These are phyloP conservation scores for Epinephelus cyanopodus DNA, from an alignment of 2,113 vertebrate genomes.

Conservation along the genomic window DNA sequence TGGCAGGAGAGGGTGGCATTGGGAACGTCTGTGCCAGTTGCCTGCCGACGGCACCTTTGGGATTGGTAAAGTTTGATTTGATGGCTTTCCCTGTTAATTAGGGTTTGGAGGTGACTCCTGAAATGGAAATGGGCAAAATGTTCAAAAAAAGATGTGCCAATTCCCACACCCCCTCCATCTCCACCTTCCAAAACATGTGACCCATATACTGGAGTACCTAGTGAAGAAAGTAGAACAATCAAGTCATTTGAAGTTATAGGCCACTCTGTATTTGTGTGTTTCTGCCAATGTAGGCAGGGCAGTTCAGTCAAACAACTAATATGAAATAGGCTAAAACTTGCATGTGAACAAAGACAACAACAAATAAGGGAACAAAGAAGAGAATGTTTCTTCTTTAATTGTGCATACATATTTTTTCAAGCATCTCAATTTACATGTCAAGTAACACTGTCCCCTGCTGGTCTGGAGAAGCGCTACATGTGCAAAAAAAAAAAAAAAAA, in stretches of 20 bases:
- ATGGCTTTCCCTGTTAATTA: slow-evolving; percentile 83
- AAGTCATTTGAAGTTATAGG: slow-evolving; percentile 82
- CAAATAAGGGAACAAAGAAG: slow-evolving; percentile 76
- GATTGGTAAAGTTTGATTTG: slow-evolving; percentile 83
- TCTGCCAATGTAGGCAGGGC: slow-evolving; percentile 76
- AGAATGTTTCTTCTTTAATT: slow-evolving; percentile 69
- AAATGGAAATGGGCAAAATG: slow-evolving; percentile 80
- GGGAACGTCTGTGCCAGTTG: slow-evolving; percentile 74
- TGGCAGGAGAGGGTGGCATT: slow-evolving; percentile 68
- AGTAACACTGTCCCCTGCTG: slow-evolving; percentile 77
- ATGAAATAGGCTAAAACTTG: slow-evolving; percentile 68
- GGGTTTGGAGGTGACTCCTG: slow-evolving; percentile 84
- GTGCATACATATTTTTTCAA: slow-evolving; percentile 65
- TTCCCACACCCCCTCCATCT: slow-evolving; percentile 75
- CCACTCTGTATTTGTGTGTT: slow-evolving; percentile 59
- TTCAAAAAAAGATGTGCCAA: slow-evolving; percentile 80
- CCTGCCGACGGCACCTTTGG: slow-evolving; percentile 74
- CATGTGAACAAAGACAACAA: slow-evolving; percentile 77
- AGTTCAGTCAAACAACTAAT: slow-evolving; percentile 61
- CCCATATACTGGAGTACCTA: slow-evolving; percentile 77
- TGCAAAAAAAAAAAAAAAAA: background rate
- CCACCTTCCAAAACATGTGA: slow-evolving; percentile 82
- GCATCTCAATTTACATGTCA: slow-evolving; percentile 65
- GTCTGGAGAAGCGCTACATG: slow-evolving; percentile 60
- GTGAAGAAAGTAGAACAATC: slow-evolving; percentile 80